Evolutionary conservation across 2,888 invertebrate genomes (phyloP).

Genomic region (Platycheirus rosarum): DNA sequence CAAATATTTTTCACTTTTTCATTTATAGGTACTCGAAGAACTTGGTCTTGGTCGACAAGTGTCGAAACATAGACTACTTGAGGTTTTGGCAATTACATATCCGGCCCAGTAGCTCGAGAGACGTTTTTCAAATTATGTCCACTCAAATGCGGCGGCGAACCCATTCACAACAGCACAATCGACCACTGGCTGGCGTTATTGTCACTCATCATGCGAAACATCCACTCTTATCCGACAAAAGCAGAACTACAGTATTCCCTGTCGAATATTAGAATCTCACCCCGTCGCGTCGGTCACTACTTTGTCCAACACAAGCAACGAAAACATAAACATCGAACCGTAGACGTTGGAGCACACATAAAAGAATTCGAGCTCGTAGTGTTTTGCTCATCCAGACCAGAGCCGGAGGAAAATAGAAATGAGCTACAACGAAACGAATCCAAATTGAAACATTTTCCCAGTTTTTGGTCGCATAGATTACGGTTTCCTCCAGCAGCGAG

Average conservation of each 20-base stretch:
- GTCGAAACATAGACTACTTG: constrained; percentile 5
- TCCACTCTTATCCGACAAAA: constrained; percentile 55
- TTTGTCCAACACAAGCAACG: constrained; percentile 52
- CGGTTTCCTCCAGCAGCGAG: constrained; percentile 61
- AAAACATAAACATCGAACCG: constrained; percentile 43
- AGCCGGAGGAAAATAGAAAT: constrained; percentile 59
- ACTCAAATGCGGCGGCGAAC: constrained; percentile 2
- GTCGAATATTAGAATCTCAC: constrained; percentile 55
- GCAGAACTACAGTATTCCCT: constrained; percentile 19
- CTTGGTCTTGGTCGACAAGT: not conserved
- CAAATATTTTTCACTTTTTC: constrained; percentile 3
- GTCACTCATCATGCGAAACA: constrained; percentile 57
- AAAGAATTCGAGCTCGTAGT: constrained; percentile 36
- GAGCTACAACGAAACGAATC: constrained; percentile 68
- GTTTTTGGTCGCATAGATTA: constrained; percentile 68
- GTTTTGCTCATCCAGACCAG: constrained; percentile 57
- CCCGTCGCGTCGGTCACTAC: constrained; percentile 48
- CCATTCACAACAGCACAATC: constrained; percentile 26
- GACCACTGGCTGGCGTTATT: constrained; percentile 52
- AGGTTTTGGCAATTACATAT: constrained; percentile 1
- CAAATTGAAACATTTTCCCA: constrained; percentile 73
- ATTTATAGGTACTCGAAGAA: not conserved
- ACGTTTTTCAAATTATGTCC: constrained; percentile 9
- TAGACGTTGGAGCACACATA: constrained; percentile 44
- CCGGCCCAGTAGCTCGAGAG: constrained; percentile 1